Evolutionary conservation across 2,888 invertebrate species (phyloP), one percentile per base, ranked within the genome.

Genomic region (Diachrysia chrysitis): DNA sequence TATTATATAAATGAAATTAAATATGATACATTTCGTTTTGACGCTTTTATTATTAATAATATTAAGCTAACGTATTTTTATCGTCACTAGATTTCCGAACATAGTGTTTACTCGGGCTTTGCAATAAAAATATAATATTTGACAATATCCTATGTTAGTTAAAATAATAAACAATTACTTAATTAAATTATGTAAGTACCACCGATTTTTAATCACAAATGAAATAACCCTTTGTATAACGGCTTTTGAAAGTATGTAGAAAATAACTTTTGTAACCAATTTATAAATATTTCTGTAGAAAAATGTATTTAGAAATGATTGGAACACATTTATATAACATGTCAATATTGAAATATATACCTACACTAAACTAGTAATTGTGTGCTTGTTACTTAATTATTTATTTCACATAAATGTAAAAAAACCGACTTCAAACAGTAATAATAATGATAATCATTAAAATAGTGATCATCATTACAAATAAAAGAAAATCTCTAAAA

Each of bases 141-240:
- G 35, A 16, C 21, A 53, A 51, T 35, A 60, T 25, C 16, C 3
- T 57, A 14, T 55, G 19, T 21, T 9, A 68, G 16, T 53, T 16
- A 42, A 42, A 42, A 42, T 32, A 67, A 76, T 60, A 46, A 16
- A 19, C 21, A 55, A 51, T 7, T 21, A 63, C 4, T 14, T 32
- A n/a, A 17, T 32, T 32, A 71, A 75, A 46, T 55, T 71, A 32
- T 64, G 63, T 54, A 23, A 51, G 56, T 64, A 62, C 78, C 79
- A 78, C 79, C 78, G 78, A 78, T 76, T 73, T 66, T 72, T 58
- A 21, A 67, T 58, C 76, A 76, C 63, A 64, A 51, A 42, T 16
- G 42, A 51, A 51, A 19, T 51, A 12, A 12, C 48, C 10, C 1
- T 51, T 21, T 51, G 2, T 19, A 51, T 21, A 51, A 21, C 9